A percentile compares a stretch with the other conserved stretches of the same genome.
Evolutionary conservation across 2,113 vertebrate genomes (phyloP).

Genomic region (Oreochromis niloticus): DNA sequence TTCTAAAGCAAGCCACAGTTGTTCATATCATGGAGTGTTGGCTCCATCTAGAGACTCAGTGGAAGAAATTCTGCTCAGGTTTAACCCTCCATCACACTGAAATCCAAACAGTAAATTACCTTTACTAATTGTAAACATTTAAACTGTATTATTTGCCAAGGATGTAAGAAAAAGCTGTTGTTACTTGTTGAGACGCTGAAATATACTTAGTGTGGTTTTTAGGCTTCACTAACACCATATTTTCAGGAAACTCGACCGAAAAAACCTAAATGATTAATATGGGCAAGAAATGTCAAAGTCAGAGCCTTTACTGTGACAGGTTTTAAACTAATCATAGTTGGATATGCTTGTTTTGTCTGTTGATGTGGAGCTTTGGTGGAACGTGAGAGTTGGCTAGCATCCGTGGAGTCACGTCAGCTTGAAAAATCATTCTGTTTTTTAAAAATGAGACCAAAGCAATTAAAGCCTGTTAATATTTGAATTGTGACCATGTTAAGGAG

Average conservation of each 20-base stretch:
- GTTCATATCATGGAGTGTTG: not conserved
- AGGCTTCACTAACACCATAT: not conserved
- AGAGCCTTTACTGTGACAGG: not conserved
- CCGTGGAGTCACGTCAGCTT: not conserved
- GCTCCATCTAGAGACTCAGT: not conserved
- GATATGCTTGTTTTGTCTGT: not conserved
- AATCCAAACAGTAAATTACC: not conserved
- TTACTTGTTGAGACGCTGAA: not conserved
- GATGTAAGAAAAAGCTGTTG: not conserved
- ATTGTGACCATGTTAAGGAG: not conserved
- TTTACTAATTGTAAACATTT: not conserved
- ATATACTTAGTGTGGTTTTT: not conserved
- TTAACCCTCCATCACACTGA: not conserved
- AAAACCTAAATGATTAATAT: not conserved
- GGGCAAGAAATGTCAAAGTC: not conserved
- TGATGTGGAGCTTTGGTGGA: constrained; percentile 11
- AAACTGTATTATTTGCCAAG: not conserved
- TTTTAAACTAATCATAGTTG: not conserved
- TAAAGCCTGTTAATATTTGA: not conserved
- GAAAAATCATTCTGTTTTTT: not conserved
- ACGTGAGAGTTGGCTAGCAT: not conserved
- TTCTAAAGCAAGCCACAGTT: not conserved
- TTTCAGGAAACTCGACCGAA: not conserved
- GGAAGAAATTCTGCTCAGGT: not conserved
- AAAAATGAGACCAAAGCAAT: not conserved